Evolutionary conservation across 1,140 invertebrate species (phyloP).

Genomic region (Himalopsyche phryganea): DNA sequence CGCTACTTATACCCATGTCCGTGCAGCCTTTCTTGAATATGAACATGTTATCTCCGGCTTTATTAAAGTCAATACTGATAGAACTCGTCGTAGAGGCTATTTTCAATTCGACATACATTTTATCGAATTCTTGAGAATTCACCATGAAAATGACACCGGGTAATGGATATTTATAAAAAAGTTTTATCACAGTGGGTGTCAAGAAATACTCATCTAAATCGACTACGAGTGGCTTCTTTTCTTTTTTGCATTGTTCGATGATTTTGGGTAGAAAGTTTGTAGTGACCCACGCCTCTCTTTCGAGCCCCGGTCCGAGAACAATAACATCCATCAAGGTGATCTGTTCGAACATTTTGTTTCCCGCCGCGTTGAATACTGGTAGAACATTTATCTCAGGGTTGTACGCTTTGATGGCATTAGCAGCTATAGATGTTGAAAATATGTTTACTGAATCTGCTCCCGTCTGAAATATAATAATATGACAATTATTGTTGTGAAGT

Average conservation of each 20-base stretch:
- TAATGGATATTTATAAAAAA: constrained; percentile 7
- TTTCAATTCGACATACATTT: constrained; percentile 15
- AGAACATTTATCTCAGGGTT: no score
- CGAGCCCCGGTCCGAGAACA: constrained; percentile 74
- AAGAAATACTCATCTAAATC: constrained; percentile 76
- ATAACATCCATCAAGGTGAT: constrained; percentile 58
- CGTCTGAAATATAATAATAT: no score
- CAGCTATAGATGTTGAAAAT: no score
- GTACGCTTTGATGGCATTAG: no score
- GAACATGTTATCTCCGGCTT: constrained; percentile 16
- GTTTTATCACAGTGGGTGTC: constrained; percentile 50
- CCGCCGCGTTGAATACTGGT: no score
- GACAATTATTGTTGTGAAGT: no score
- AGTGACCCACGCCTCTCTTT: no score
- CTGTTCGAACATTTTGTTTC: no score
- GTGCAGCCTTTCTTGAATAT: constrained; percentile 23
- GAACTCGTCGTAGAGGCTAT: neutral
- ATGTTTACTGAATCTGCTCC: no score
- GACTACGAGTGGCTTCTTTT: constrained; percentile 65
- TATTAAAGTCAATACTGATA: constrained; percentile 10
- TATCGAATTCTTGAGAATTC: constrained; percentile 68
- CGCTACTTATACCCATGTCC: constrained; percentile 37
- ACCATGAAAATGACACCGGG: constrained; percentile 67
- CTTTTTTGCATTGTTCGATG: constrained; percentile 41
- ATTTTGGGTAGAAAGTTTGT: constrained; percentile 42